Evolutionary conservation across 1,140 invertebrate species (phyloP).

Genomic region (Musca vetustissima): DNA sequence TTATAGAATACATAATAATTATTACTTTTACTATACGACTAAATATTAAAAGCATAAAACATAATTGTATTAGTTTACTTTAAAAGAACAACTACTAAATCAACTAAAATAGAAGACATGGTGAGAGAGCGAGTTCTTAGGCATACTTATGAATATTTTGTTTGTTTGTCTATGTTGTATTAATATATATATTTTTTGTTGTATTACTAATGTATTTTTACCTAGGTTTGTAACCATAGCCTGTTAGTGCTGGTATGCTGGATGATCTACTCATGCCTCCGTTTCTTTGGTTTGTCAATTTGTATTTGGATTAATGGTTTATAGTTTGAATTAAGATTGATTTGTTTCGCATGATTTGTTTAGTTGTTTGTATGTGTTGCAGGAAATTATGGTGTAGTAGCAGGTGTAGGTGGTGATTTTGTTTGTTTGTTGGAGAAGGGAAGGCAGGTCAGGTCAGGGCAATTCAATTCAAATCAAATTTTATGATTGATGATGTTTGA

Average conservation of each 20-base stretch:
- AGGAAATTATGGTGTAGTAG: not conserved
- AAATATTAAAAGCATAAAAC: no score
- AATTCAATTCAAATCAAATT: no score
- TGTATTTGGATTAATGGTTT: not conserved
- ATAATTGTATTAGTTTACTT: no score
- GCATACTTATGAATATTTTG: no score
- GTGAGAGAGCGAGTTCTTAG: no score
- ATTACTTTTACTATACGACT: not conserved
- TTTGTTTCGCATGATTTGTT: conserved; percentile 12
- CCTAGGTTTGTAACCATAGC: conserved; percentile 74
- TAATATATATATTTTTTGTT: no score
- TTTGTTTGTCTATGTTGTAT: no score
- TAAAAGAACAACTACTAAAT: no score
- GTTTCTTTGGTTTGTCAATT: conserved; percentile 44
- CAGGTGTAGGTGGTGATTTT: not conserved
- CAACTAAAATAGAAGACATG: no score
- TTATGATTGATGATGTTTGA: no score
- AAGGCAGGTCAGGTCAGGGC: no score
- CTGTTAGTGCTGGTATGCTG: conserved; percentile 79
- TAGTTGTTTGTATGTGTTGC: not conserved
- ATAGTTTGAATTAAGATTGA: conserved; percentile 7
- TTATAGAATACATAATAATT: conserved; percentile 7
- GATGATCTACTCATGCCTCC: conserved; percentile 81
- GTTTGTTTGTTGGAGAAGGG: not conserved
- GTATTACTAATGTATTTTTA: conserved; percentile 36